phyloP scores from a whole-genome alignment of 2,888 invertebrate species.

The Oasisia sp. region DNA sequence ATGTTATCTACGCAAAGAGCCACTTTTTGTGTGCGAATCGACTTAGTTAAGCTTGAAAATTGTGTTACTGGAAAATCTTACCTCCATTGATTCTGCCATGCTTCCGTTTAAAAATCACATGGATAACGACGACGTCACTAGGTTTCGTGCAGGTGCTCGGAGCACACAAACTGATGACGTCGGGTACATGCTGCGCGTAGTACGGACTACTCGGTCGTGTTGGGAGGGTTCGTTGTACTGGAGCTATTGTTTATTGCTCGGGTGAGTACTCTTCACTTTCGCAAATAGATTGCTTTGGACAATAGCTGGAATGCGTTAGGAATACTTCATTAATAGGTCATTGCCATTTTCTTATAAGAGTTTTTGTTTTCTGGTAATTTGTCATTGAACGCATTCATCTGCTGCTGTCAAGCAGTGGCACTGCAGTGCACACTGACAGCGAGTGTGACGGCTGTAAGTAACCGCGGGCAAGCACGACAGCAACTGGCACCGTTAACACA shows the following conservation, averaged over 20 bases:
- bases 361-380: not conserved
- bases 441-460: no score
- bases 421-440: no score
- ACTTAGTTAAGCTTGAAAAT: not conserved
- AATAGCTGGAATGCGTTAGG: not conserved
- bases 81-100: constrained; percentile 17
- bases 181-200: not conserved
- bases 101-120: constrained; percentile 17
- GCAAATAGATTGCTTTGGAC: not conserved
- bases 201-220: not conserved
- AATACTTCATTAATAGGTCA: not conserved
- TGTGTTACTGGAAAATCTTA: not conserved
- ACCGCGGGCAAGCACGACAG: not conserved
- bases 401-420: not conserved
- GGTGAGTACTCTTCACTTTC: not conserved
- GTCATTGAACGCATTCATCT: not conserved
- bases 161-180: not conserved
- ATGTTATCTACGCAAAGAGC: not conserved
- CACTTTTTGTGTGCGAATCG: not conserved
- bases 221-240: not conserved
- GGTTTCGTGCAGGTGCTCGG: constrained; percentile 17
- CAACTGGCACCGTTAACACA: not conserved
- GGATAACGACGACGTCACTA: constrained; percentile 1
- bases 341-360: no score
- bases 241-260: constrained; percentile 2